phyloP scores from a whole-genome alignment of 53 echinoderm and acorn worm species.

The Luidia sarsii region DNA sequence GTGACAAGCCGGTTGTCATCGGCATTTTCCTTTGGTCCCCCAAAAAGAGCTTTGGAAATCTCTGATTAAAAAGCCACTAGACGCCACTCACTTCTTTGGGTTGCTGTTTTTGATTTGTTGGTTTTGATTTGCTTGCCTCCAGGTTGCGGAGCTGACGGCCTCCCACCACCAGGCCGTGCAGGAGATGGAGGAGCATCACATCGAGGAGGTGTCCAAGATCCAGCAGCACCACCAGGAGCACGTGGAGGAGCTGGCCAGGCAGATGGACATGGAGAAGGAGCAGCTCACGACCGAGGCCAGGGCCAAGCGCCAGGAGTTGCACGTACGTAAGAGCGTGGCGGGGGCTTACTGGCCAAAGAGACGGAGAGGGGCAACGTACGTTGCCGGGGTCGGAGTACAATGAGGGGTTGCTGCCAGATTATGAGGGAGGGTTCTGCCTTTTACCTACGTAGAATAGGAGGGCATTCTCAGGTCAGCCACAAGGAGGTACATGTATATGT shows the following conservation, averaged over 20 bases:
- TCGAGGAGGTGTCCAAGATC: slow-evolving; percentile 58
- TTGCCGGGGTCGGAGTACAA: no score
- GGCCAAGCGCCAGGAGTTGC: slow-evolving; percentile 51
- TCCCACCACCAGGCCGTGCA: slow-evolving; percentile 57
- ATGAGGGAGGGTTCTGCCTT: no score
- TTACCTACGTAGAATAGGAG: no score
- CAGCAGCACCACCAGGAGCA: slow-evolving; percentile 73
- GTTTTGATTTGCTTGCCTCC: slow-evolving; percentile 31
- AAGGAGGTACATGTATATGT: no score
- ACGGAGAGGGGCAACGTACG: no score
- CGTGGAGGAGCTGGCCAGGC: slow-evolving; percentile 62
- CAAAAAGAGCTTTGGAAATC: no score
- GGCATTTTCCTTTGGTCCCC: no score
- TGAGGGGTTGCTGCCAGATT: no score
- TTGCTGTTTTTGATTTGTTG: not conserved
- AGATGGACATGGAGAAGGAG: slow-evolving; percentile 61
- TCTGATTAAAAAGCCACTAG: no score
- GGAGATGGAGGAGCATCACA: slow-evolving; percentile 77
- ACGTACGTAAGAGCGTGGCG: slow-evolving; percentile 53
- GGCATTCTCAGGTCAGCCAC: no score
- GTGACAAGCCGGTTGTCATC: no score
- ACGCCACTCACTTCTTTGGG: not conserved
- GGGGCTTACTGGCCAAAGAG: no score
- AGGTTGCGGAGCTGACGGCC: slow-evolving; percentile 64
- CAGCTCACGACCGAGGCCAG: slow-evolving; percentile 47